These are phyloP conservation scores for Leucophenga varia DNA, from an alignment of 1,140 invertebrate species.

Conservation along the genomic window DNA sequence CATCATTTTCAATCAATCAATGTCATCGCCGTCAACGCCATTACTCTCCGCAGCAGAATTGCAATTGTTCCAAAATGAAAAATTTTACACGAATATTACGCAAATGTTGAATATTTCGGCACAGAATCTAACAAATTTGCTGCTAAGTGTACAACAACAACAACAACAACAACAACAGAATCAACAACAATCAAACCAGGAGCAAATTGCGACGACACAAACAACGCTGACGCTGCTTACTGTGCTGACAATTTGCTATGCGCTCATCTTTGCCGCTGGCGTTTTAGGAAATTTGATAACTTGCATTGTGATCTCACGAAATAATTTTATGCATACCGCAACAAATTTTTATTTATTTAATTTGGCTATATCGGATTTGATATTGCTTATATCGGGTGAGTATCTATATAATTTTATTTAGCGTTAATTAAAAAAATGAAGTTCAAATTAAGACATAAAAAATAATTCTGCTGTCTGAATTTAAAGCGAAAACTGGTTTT, in stretches of 20 bases:
- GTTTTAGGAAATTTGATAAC: slow-evolving; percentile 81
- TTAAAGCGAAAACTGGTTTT: no score
- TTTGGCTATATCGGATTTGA: slow-evolving; percentile 81
- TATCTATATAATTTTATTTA: no score
- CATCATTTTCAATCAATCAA: no score
- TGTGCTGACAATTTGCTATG: slow-evolving; percentile 71
- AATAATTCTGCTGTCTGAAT: no score
- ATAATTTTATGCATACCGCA: slow-evolving; percentile 77
- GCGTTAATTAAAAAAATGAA: no score
- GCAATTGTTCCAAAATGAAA: slow-evolving; percentile 40
- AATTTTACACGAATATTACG: slow-evolving; percentile 47
- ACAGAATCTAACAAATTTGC: slow-evolving; percentile 40
- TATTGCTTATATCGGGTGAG: slow-evolving; percentile 67
- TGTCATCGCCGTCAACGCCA: no score
- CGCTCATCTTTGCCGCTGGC: slow-evolving; percentile 74
- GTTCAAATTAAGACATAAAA: no score
- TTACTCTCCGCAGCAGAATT: slow-evolving; percentile 13
- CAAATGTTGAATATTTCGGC: slow-evolving; percentile 51
- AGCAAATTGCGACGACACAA: slow-evolving; percentile 14
- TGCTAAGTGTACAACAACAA: slow-evolving; percentile 32
- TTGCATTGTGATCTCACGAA: slow-evolving; percentile 79
- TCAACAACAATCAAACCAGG: slow-evolving; percentile 11
- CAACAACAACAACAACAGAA: slow-evolving; percentile 25
- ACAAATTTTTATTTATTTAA: slow-evolving; percentile 86
- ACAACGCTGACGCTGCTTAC: slow-evolving; percentile 63